These are phyloP conservation scores for Chironomus striatipennis DNA, from an alignment of 1,140 invertebrate genomes.

Conservation along the genomic window DNA sequence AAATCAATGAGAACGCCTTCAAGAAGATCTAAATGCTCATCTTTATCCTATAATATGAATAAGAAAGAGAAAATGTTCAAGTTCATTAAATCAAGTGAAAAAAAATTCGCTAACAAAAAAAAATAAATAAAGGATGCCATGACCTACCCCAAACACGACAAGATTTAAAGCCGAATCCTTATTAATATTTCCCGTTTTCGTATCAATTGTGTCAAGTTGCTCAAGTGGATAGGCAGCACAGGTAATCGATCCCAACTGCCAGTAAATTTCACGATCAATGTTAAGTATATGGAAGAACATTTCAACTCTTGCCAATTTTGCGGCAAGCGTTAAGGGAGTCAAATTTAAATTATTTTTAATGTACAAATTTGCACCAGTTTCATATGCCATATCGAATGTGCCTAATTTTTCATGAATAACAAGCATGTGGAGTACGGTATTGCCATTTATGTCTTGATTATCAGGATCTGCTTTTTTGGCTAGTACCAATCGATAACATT, in stretches of 20 bases:
- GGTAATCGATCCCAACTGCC: slow-evolving; percentile 92
- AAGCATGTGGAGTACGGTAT: slow-evolving; percentile 92
- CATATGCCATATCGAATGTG: slow-evolving; percentile 91
- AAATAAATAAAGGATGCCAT: no score
- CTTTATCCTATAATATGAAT: slow-evolving; percentile 61
- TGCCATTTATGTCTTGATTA: slow-evolving; percentile 94
- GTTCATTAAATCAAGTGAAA: slow-evolving; percentile 15
- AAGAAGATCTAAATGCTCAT: slow-evolving; percentile 90
- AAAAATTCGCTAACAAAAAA: no score
- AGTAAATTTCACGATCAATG: slow-evolving; percentile 90
- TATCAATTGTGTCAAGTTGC: slow-evolving; percentile 93
- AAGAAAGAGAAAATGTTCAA: background rate
- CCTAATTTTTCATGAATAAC: slow-evolving; percentile 90
- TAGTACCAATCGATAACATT: slow-evolving; percentile 89
- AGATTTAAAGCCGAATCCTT: slow-evolving; percentile 90
- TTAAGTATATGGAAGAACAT: slow-evolving; percentile 95
- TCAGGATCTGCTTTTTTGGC: slow-evolving; percentile 92
- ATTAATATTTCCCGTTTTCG: slow-evolving; percentile 81
- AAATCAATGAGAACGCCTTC: slow-evolving; percentile 92
- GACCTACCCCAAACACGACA: slow-evolving; percentile 92
- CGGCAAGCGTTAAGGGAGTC: slow-evolving; percentile 87
- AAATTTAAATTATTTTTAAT: slow-evolving; percentile 80
- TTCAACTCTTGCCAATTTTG: slow-evolving; percentile 85
- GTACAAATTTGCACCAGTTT: slow-evolving; percentile 76
- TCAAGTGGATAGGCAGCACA: slow-evolving; percentile 95